Conservation (phyloP, 2,888 invertebrate species). For the Leptinotarsa rubiginosa region DNA sequence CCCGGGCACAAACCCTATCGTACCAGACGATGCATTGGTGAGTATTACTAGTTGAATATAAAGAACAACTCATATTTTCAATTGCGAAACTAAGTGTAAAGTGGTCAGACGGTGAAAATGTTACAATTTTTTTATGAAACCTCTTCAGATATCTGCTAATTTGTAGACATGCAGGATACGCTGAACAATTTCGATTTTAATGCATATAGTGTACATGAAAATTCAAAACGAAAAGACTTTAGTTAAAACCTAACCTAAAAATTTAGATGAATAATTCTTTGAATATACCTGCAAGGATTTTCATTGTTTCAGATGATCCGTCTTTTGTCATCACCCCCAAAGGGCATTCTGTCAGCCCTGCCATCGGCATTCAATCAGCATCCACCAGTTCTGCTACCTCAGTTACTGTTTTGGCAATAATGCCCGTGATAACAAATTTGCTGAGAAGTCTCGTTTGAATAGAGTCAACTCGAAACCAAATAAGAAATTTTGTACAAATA, state of each 20-base stretch:
- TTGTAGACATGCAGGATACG: no score
- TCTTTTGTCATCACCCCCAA: conserved; percentile 21
- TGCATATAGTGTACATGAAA: no score
- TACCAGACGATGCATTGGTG: conserved; percentile 56
- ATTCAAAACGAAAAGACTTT: no score
- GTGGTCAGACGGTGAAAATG: no score
- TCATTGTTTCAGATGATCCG: conserved; percentile 29
- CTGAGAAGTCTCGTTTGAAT: conserved; percentile 3
- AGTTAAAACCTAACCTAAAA: no score
- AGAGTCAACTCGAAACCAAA: neutral
- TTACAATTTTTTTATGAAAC: no score
- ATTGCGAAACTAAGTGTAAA: no score
- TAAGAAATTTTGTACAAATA: conserved; percentile 16
- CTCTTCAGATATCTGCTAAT: no score
- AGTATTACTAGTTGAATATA: conserved; percentile 34
- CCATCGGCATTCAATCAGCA: conserved; percentile 12
- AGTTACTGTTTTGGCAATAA: neutral
- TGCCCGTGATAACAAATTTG: conserved; percentile 4
- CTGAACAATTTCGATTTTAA: no score
- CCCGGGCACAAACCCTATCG: conserved; percentile 54
- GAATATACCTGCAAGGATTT: no score
- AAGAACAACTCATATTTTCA: no score
- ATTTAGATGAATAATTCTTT: no score
- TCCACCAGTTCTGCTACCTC: conserved; percentile 21
- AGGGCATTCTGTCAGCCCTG: conserved; percentile 10